Evolutionary conservation across 2,797 vertebrate species (phyloP).

Genomic region (Thunnus albacares): DNA sequence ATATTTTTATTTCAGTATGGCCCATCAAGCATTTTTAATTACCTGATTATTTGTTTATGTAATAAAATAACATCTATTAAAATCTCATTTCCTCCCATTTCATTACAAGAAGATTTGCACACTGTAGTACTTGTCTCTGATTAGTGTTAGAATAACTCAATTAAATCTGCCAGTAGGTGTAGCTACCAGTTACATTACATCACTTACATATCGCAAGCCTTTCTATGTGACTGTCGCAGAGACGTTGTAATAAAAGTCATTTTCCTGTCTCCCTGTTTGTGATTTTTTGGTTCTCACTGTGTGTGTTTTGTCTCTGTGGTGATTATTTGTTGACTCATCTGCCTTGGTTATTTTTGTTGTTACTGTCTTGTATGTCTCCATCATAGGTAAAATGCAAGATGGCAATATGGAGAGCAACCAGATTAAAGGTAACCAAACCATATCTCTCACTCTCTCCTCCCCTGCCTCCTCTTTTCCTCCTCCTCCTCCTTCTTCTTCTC

Average conservation of each 20-base stretch:
- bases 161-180: slow-evolving; percentile 25
- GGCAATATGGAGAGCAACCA: slow-evolving; percentile 99
- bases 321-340: slow-evolving; percentile 89
- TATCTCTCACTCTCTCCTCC: slow-evolving; percentile 76
- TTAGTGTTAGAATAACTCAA: slow-evolving; percentile 1
- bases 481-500: background rate
- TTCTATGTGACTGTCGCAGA: slow-evolving; percentile 83
- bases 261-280: slow-evolving; percentile 87
- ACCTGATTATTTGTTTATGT: slow-evolving; percentile 18
- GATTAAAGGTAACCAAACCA: slow-evolving; percentile 98
- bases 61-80: slow-evolving; percentile 18
- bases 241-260: slow-evolving; percentile 87
- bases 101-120: slow-evolving; percentile 24
- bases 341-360: slow-evolving; percentile 91
- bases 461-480: slow-evolving; percentile 42
- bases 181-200: slow-evolving; percentile 54
- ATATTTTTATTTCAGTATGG: background rate
- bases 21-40: slow-evolving; percentile 25
- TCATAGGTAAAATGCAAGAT: slow-evolving; percentile 99
- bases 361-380: slow-evolving; percentile 97
- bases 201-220: slow-evolving; percentile 65
- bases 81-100: background rate
- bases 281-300: slow-evolving; percentile 85
- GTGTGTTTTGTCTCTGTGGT: slow-evolving; percentile 86
- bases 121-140: slow-evolving; percentile 14